Evolutionary conservation across 2,888 invertebrate species (phyloP).

Genomic region (Pseudoips prasinana): DNA sequence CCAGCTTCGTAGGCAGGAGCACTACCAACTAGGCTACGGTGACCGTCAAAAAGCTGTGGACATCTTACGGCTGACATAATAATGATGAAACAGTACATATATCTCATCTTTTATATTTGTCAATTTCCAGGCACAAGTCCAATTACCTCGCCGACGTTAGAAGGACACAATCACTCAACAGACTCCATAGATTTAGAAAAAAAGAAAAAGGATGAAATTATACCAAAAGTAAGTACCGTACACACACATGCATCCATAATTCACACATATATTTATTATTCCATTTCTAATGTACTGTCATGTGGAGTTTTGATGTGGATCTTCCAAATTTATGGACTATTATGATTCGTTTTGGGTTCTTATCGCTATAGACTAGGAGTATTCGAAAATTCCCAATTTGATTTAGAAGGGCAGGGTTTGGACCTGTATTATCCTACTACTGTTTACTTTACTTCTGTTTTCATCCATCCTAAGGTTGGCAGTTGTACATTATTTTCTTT

Average conservation of each 20-base stretch:
- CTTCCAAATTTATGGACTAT: conserved; percentile 41
- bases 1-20: too few species aligned
- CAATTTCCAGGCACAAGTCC: conserved; percentile 85
- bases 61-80: too few species aligned
- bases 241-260: conserved; percentile 13
- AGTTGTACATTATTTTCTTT: too few species aligned
- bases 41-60: too few species aligned
- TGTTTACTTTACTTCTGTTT: too few species aligned
- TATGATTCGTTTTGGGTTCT: conserved; percentile 58
- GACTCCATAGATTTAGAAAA: conserved; percentile 87
- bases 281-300: conserved; percentile 50
- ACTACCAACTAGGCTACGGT: too few species aligned
- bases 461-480: too few species aligned
- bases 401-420: too few species aligned
- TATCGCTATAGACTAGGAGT: not conserved
- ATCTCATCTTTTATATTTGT: too few species aligned
- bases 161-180: conserved; percentile 89
- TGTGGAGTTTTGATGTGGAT: conserved; percentile 62
- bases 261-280: conserved; percentile 50
- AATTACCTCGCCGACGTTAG: conserved; percentile 85
- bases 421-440: too few species aligned
- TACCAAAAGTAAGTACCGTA: conserved; percentile 75
- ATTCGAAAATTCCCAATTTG: too few species aligned
- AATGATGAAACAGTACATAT: too few species aligned
- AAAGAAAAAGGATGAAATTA: conserved; percentile 84